phyloP scores from a whole-genome alignment of 2,113 vertebrate species.

The Embiotoca jacksoni region DNA sequence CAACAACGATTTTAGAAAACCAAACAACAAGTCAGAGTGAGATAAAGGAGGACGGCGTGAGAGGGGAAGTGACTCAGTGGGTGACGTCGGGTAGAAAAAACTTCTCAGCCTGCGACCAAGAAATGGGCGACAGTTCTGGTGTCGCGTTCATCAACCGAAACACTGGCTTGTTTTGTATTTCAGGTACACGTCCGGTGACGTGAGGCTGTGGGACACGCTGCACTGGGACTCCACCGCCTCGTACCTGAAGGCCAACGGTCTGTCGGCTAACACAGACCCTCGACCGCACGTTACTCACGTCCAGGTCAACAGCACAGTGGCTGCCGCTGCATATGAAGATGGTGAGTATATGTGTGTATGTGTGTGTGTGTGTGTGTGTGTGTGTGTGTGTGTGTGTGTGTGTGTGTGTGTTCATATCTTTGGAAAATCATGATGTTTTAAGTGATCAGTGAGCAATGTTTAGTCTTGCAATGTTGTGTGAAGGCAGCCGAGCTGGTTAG shows the following conservation, averaged over 20 bases:
- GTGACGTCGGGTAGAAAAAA: constrained; percentile 47
- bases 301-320: constrained; percentile 90
- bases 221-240: constrained; percentile 91
- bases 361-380: no score
- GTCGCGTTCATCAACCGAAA: no score
- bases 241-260: constrained; percentile 83
- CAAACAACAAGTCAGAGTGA: constrained; percentile 49
- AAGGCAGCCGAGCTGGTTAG: no score
- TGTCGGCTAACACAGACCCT: constrained; percentile 79
- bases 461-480: no score
- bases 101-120: not conserved
- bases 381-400: no score
- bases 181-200: constrained; percentile 96
- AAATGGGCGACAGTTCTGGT: not conserved
- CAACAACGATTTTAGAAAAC: constrained; percentile 27
- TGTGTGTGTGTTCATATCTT: no score
- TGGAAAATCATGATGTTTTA: no score
- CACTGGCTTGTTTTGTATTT: constrained; percentile 3
- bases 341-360: constrained; percentile 83
- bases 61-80: constrained; percentile 58
- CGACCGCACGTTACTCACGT: constrained; percentile 89
- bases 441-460: no score
- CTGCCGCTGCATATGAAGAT: constrained; percentile 91
- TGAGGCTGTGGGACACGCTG: constrained; percentile 94
- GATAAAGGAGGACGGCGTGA: constrained; percentile 36